Percentiles rank a stretch among this genome's conserved stretches.
Evolutionary conservation across 2,888 invertebrate genomes (phyloP).

Genomic region (Scrobipalpa costella): DNA sequence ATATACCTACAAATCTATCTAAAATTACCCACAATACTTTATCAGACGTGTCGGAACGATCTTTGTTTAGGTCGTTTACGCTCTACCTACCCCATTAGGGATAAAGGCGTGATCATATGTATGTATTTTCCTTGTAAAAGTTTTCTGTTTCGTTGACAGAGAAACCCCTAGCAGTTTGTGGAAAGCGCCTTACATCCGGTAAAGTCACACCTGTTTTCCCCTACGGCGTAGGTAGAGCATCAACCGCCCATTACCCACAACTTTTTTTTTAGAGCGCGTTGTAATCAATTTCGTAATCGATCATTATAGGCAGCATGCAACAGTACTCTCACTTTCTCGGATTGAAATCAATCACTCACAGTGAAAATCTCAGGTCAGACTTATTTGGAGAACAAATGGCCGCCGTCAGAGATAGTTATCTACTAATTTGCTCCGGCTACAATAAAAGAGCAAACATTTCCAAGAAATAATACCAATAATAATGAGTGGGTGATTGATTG

Average conservation of each 20-base stretch:
- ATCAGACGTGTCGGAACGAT: too few relatives aligned
- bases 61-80: too few relatives aligned
- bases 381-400: slow-evolving; percentile 26
- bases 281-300: slow-evolving; percentile 2
- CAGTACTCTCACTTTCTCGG: slow-evolving; percentile 15
- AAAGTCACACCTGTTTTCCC: too few relatives aligned
- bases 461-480: slow-evolving; percentile 1
- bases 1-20: too few relatives aligned
- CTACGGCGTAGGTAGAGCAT: too few relatives aligned
- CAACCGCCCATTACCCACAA: too few relatives aligned
- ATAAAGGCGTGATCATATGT: too few relatives aligned
- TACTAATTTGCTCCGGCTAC: slow-evolving; percentile 17
- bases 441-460: slow-evolving; percentile 7
- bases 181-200: neutral
- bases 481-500: slow-evolving; percentile 48
- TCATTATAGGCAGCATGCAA: neutral
- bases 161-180: neutral
- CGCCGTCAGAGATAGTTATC: slow-evolving; percentile 21
- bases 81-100: too few relatives aligned
- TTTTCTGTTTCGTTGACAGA: neutral
- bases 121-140: neutral
- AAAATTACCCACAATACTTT: too few relatives aligned
- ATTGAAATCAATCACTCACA: slow-evolving; percentile 8
- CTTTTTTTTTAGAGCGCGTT: neutral
- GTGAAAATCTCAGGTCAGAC: slow-evolving; percentile 7